Percentiles rank a stretch among this genome's conserved stretches.
These are phyloP conservation scores for Acanthiza pusilla DNA, from an alignment of 2,797 vertebrate genomes.

Conservation along the genomic window DNA sequence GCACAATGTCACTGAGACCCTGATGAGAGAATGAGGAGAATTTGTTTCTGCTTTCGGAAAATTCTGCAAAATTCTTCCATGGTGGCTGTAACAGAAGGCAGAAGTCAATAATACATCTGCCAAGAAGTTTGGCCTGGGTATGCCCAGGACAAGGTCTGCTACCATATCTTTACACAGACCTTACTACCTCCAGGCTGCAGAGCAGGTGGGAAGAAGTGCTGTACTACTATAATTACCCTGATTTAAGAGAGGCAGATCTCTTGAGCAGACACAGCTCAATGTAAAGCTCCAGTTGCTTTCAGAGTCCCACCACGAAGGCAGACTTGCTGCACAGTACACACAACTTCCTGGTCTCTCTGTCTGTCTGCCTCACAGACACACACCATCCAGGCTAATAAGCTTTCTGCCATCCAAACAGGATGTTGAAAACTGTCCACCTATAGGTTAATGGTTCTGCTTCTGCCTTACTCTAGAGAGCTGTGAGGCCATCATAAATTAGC, in stretches of 20 bases:
- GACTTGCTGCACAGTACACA: background rate
- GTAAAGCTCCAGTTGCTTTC: background rate
- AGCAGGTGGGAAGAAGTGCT: background rate
- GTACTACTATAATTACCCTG: background rate
- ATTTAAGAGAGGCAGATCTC: background rate
- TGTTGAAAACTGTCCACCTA: background rate
- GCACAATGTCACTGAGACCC: background rate
- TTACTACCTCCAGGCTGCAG: background rate
- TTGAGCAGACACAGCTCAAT: background rate
- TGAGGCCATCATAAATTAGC: background rate
- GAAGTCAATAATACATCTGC: background rate
- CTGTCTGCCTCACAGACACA: background rate
- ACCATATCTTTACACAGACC: background rate
- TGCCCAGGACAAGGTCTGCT: background rate
- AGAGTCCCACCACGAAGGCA: background rate
- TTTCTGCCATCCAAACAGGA: background rate
- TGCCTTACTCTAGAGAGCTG: background rate
- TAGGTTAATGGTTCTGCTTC: background rate
- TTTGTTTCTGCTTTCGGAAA: background rate
- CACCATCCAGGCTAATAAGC: background rate
- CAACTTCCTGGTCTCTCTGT: background rate
- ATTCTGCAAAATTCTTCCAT: background rate
- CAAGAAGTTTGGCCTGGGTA: background rate
- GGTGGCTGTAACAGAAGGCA: background rate
- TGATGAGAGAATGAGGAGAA: background rate